These are phyloP conservation scores for Chiroxiphia lanceolata DNA, from an alignment of 2,797 vertebrate genomes.

Conservation along the genomic window DNA sequence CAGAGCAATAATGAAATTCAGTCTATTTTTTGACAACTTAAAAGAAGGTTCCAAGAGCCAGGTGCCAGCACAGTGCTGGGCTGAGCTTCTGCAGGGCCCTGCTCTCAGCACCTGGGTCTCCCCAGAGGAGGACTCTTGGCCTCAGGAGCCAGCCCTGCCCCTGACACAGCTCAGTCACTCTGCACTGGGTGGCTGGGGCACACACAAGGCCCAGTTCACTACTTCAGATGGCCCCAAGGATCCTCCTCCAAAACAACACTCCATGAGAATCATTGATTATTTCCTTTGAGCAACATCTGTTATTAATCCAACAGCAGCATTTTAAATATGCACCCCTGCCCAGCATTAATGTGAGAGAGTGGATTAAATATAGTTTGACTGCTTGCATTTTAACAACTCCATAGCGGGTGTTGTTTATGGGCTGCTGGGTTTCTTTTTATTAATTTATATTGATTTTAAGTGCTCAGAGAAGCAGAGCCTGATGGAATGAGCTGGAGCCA, in stretches of 20 bases:
- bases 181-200: not conserved
- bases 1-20: not conserved
- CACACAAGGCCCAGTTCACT: not conserved
- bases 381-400: conserved; percentile 44
- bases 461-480: conserved; percentile 30
- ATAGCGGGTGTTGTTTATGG: conserved; percentile 54
- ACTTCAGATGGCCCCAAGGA: not conserved
- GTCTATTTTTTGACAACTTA: not conserved
- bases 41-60: not conserved
- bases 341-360: conserved; percentile 4
- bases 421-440: conserved; percentile 63
- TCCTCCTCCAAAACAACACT: not conserved
- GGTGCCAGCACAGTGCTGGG: not conserved
- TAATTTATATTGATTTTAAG: conserved; percentile 64
- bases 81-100: not conserved
- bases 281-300: conserved; percentile 32
- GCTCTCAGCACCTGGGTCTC: not conserved
- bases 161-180: not conserved
- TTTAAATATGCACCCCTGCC: not conserved
- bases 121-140: not conserved
- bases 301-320: conserved; percentile 11
- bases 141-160: not conserved
- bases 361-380: conserved; percentile 32
- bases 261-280: not conserved
- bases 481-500: conserved; percentile 4